phyloP scores from a whole-genome alignment of 30 jellyfish, hydroid and myxozoan species.

The Cassiopea xamachana region DNA sequence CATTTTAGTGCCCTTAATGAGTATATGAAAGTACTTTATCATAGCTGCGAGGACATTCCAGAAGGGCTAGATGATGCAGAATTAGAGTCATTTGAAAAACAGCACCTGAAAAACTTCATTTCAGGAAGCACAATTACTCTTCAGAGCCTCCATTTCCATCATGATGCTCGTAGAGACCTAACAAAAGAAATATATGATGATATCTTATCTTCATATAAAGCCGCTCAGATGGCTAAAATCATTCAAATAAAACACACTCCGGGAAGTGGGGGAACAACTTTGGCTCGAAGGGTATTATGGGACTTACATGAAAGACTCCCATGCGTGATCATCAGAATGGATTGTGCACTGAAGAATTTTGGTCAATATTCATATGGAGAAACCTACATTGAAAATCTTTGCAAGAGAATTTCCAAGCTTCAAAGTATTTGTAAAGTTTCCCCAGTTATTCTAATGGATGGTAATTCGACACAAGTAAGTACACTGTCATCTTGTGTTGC shows the following conservation, averaged over 20 bases:
- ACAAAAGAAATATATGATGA: background rate
- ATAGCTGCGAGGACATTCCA: constrained; percentile 66
- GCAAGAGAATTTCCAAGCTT: constrained; percentile 22
- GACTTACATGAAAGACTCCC: constrained; percentile 38
- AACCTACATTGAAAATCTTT: constrained; percentile 16
- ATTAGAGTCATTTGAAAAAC: constrained; percentile 26
- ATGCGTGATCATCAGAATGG: constrained; percentile 44
- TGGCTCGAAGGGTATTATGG: constrained; percentile 69
- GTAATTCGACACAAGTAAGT: constrained; percentile 48
- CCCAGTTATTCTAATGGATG: constrained; percentile 64
- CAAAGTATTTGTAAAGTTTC: constrained; percentile 15
- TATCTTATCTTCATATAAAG: background rate
- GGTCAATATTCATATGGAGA: constrained; percentile 28
- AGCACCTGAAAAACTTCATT: constrained; percentile 49
- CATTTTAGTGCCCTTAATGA: constrained; percentile 8
- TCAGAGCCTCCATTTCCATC: constrained; percentile 50
- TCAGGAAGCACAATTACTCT: constrained; percentile 44
- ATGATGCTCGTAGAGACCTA: constrained; percentile 48
- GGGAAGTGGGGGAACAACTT: constrained; percentile 66
- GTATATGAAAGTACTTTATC: constrained; percentile 51
- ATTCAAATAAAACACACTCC: constrained; percentile 68
- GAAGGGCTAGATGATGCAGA: constrained; percentile 27
- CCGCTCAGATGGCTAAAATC: constrained; percentile 18
- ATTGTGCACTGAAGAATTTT: background rate
- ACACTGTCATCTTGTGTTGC: constrained; percentile 38